Conservation (phyloP, 2,888 invertebrate species). For the Pristionchus exspectatus region DNA sequence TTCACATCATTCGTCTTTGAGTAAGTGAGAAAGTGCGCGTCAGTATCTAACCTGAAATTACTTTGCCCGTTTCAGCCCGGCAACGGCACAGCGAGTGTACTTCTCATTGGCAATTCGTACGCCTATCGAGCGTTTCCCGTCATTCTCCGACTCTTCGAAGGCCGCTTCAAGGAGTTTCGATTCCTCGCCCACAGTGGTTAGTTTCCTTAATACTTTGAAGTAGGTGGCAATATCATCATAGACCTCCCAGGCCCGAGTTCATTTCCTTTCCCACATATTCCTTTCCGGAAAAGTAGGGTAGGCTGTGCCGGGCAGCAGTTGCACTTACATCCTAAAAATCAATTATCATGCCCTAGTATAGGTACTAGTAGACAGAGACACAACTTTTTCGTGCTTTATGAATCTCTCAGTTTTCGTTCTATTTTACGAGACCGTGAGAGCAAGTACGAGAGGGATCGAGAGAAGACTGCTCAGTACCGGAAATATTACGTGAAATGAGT, state of each 20-base stretch:
- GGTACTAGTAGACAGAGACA: neutral
- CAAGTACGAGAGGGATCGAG: neutral
- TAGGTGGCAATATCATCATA: neutral
- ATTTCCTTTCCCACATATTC: neutral
- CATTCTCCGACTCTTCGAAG: conserved; percentile 45
- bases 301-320: neutral
- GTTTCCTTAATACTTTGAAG: neutral
- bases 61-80: conserved; percentile 13
- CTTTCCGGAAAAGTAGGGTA: neutral
- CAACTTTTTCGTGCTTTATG: neutral
- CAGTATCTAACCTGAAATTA: neutral
- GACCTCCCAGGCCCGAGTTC: neutral
- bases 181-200: conserved; percentile 50
- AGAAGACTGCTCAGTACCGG: neutral
- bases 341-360: neutral
- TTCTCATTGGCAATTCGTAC: conserved; percentile 52
- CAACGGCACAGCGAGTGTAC: conserved; percentile 46
- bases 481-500: neutral
- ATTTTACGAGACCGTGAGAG: neutral
- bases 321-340: neutral
- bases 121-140: conserved; percentile 50
- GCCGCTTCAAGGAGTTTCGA: conserved; percentile 48
- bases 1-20: no score
- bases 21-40: no score
- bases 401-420: neutral